Evolutionary conservation across 1,140 invertebrate species (phyloP), one percentile per base, ranked within the genome.

Genomic region (Teleopsis dalmanni): DNA sequence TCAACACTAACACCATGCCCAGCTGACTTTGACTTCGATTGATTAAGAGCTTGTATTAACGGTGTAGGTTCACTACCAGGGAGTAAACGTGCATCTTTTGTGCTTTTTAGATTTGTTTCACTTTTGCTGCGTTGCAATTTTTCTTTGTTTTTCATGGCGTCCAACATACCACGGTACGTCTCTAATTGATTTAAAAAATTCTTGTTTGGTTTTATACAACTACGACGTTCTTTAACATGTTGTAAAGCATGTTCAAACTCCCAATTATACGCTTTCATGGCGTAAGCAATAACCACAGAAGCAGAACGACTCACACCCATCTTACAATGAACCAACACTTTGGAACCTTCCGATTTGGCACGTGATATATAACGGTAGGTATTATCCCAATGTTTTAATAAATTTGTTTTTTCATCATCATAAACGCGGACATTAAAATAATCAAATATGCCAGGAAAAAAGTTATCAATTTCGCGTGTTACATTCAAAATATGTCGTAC

Each of bases 241-340:
- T 88, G 81, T 55, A 92, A 77, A 1, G 95, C 93, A 58, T 89
- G 82, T 19, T 88, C 81, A 56, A 97, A 85, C 57, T 90, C 83
- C 91, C 90, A 95, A 63, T 91, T 88, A 68, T 92, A 91, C 8
- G 93, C 92, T 72, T 98, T 98, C 95, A 98, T 98, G 4, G 90
- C 87, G 71, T 95, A 98, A 0, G 95, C 94, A 55, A 98, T 95
- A 7, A 98, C 95, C 11, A 98, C 95, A 1, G 94, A 96, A 2
- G 95, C 95, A 4, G 95, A 98, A 38, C 93, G 77, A 67, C 93
- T 96, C n/a, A 98, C 88, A 6, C 95, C 95, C 93, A 98, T 98
- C 74, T 98, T 97, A 73, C 95, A 98, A 68, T 98, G 95, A 23
- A 98, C 95, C 43, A 98, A 73, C 19, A 96, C 91, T 73, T 94